Evolutionary conservation across 2,888 invertebrate species (phyloP).

Genomic region (Mesorhabditis belari): DNA sequence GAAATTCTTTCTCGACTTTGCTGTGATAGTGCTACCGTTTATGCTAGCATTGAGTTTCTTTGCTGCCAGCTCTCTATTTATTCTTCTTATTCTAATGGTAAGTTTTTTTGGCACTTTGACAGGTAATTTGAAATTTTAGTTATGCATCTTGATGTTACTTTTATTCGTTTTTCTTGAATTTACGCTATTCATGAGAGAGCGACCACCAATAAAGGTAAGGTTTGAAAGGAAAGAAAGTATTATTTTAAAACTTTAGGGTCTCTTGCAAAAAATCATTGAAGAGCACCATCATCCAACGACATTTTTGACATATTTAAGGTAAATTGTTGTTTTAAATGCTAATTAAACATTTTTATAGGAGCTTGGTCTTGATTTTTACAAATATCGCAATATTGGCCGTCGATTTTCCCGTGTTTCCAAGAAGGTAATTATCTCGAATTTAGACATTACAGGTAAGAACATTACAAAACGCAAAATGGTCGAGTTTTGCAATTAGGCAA

Average conservation of each 20-base stretch:
- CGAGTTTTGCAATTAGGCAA: background rate
- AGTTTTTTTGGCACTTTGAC: constrained; percentile 6
- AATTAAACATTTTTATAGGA: constrained; percentile 12
- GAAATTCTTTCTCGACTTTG: constrained; percentile 37
- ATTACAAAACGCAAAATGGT: constrained; percentile 74
- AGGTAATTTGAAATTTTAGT: background rate
- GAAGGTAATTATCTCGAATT: constrained; percentile 55
- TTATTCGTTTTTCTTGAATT: constrained; percentile 10
- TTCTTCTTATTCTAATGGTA: constrained; percentile 8
- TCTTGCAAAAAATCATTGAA: constrained; percentile 26
- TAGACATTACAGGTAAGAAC: too few relatives aligned
- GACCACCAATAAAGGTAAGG: background rate
- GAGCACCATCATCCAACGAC: constrained; percentile 31
- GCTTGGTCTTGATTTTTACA: constrained; percentile 61
- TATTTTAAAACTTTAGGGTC: constrained; percentile 1
- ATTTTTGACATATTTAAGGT: constrained; percentile 41
- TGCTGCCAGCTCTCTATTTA: constrained; percentile 9
- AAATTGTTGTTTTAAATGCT: background rate
- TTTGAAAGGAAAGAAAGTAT: too few relatives aligned
- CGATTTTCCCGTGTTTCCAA: constrained; percentile 81
- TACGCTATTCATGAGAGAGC: background rate
- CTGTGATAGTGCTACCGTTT: constrained; percentile 29
- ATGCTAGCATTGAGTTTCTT: constrained; percentile 24
- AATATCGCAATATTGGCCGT: constrained; percentile 81
- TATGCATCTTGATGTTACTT: background rate